Conservation (phyloP, 2,113 vertebrate genomes). For the Dryoscopus gambensis region DNA sequence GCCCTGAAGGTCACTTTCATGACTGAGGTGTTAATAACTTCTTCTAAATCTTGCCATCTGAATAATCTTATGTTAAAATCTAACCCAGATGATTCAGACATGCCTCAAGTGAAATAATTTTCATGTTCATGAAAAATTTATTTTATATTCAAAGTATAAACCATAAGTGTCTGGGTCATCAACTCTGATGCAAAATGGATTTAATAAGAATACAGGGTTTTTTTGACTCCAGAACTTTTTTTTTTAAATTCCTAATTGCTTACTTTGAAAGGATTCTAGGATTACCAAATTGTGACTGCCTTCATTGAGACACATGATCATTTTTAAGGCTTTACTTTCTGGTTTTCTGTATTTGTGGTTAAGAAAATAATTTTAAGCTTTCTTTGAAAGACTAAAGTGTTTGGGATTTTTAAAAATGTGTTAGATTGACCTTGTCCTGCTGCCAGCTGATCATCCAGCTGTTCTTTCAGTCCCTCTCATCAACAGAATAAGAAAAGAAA, state of each 20-base stretch:
- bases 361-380: not conserved
- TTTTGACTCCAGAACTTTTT: not conserved
- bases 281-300: not conserved
- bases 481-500: not conserved
- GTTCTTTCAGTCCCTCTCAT: not conserved
- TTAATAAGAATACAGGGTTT: not conserved
- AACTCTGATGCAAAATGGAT: not conserved
- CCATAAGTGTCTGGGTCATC: not conserved
- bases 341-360: not conserved
- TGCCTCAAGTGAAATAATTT: not conserved
- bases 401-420: accelerated
- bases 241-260: not conserved
- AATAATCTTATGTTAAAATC: not conserved
- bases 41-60: not conserved
- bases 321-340: not conserved
- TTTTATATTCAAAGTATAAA: not conserved
- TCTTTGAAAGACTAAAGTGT: not conserved
- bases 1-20: not conserved
- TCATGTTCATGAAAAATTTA: not conserved
- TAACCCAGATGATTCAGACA: not conserved
- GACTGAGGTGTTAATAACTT: not conserved
- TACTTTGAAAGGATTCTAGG: not conserved
- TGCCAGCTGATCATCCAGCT: not conserved
- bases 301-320: not conserved
- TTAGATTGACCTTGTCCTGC: not conserved